Evolutionary conservation across 1,140 invertebrate genomes (phyloP), one percentile per base, ranked within the genome.

Genomic region (Neodiprion virginianus): DNA sequence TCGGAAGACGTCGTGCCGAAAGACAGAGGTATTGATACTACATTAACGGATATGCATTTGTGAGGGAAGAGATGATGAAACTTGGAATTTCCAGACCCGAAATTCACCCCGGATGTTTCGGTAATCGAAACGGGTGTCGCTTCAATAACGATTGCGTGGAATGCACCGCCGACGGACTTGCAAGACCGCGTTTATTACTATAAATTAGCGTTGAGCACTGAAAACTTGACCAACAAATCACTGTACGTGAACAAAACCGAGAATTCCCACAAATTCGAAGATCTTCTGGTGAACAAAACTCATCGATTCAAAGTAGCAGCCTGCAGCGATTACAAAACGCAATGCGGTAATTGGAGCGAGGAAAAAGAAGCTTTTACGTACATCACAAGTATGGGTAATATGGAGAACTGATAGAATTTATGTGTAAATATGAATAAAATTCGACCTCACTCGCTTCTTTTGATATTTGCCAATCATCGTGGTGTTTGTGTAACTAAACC

Each of bases 261-360:
- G 53, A 61, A 61, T 8, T 61, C 8, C 9, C 9, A 61, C 53
- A n/a, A 1, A 4, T 61, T 61, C 53, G 53, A 61, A 61, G 9
- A 61, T 61, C 53, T 61, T 61, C 11, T 4, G n/a, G 4, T n/a
- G 11, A 61, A n/a, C 53, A 61, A 11, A 14, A 61, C 11, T 61
- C 3, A 61, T 61, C 53, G 53, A 61, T n/a, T 61, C 3, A 61
- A 61, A 61, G 53, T 61, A 61, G 53, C 53, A 14, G 53, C 53
- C 53, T 61, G 53, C n/a, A 61, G 53, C 53, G 53, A 61, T 14
- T 61, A 61, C 53, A 61, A 61, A n/a, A 61, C 53, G 53, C 53
- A 61, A n/a, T 61, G 53, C n/a, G 53, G 53, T 11, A 61, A 61
- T 61, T 61, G 53, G 53, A 61, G 53, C 53, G n/a, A 11, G 11